These are phyloP conservation scores for Limonius californicus DNA, from an alignment of 1,140 invertebrate genomes.

Conservation along the genomic window DNA sequence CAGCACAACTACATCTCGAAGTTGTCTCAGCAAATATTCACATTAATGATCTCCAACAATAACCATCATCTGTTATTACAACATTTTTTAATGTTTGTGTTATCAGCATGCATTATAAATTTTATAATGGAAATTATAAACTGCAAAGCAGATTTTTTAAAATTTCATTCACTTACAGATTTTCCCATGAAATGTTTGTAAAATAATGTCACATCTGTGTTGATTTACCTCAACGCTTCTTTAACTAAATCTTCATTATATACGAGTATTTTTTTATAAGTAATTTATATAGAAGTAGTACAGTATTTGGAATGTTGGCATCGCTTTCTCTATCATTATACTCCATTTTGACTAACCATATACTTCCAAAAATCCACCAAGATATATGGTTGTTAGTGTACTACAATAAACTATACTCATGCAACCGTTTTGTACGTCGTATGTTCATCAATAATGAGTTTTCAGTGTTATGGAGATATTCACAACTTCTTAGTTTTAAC, in stretches of 20 bases:
- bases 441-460: constrained; percentile 86
- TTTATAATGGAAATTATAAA: too few species aligned
- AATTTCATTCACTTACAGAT: too few species aligned
- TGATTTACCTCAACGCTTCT: background rate
- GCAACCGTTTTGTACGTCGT: constrained; percentile 84
- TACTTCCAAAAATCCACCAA: constrained; percentile 82
- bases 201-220: too few species aligned
- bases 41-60: too few species aligned
- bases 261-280: constrained; percentile 63
- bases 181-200: too few species aligned
- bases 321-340: constrained; percentile 91
- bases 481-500: constrained; percentile 55
- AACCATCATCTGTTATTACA: too few species aligned
- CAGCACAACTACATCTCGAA: too few species aligned
- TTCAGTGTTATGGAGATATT: constrained; percentile 66
- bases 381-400: constrained; percentile 86
- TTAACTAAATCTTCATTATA: background rate
- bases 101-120: too few species aligned
- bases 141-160: too few species aligned
- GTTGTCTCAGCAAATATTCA: too few species aligned
- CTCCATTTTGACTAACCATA: constrained; percentile 94
- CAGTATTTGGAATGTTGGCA: constrained; percentile 88
- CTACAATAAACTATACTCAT: constrained; percentile 96
- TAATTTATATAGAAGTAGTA: constrained; percentile 81
- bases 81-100: too few species aligned